These are phyloP conservation scores for Phalloptychus januarius DNA, from an alignment of 2,797 vertebrate genomes.

Conservation along the genomic window DNA sequence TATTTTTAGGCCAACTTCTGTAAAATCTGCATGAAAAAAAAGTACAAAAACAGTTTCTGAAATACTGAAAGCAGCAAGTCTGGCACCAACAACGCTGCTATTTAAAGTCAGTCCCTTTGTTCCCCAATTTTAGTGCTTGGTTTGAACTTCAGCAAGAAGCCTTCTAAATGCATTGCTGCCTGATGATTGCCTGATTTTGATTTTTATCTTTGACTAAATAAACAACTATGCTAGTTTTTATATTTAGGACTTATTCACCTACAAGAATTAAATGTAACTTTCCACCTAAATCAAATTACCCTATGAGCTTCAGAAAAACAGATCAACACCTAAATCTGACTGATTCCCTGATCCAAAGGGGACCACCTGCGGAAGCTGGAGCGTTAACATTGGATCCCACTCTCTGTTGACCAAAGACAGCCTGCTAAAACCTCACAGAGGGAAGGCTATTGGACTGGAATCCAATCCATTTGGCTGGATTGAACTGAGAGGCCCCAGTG, in stretches of 20 bases:
- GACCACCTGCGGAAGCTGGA: slow-evolving; percentile 40
- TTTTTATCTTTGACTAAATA: not conserved
- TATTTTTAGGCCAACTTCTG: not conserved
- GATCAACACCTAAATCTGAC: slow-evolving; percentile 49
- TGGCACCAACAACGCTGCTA: not conserved
- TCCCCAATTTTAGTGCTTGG: not conserved
- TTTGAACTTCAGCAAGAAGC: not conserved
- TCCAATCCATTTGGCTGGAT: slow-evolving; percentile 63
- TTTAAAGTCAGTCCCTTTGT: not conserved
- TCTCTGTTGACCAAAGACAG: slow-evolving; percentile 58
- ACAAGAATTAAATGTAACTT: slow-evolving; percentile 44
- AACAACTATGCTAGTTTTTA: not conserved
- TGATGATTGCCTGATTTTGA: not conserved
- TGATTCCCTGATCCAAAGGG: slow-evolving; percentile 35
- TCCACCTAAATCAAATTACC: slow-evolving; percentile 63
- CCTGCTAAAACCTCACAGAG: slow-evolving; percentile 42
- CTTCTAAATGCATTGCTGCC: not conserved
- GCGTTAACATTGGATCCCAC: slow-evolving; percentile 39
- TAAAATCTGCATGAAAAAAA: not conserved
- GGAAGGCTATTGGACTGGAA: slow-evolving; percentile 58
- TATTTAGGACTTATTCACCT: slow-evolving; percentile 22
- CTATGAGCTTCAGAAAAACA: slow-evolving; percentile 35
- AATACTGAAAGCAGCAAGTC: not conserved
- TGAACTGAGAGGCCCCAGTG: slow-evolving; percentile 60
- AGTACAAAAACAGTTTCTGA: not conserved